Evolutionary conservation across 2,797 vertebrate species (phyloP).

Genomic region (Anolis apletophallus): DNA sequence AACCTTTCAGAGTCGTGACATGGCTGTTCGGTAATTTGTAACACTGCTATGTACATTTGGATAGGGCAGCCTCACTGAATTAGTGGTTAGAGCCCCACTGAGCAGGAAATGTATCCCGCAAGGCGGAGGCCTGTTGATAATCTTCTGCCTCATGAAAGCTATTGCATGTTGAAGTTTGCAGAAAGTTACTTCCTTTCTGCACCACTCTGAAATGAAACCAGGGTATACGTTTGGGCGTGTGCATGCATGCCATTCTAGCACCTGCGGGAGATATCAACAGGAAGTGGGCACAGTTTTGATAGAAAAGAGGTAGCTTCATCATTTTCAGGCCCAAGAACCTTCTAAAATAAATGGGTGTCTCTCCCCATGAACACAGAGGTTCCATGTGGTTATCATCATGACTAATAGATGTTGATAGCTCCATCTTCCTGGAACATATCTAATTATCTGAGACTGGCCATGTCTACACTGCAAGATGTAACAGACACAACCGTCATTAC

Average conservation of each 20-base stretch:
- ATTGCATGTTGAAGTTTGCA: not conserved
- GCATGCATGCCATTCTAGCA: not conserved
- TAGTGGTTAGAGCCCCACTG: not conserved
- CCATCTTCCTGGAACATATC: not conserved
- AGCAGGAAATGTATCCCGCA: not conserved
- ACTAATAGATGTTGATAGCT: not conserved
- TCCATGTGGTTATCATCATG: not conserved
- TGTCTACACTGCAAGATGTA: not conserved
- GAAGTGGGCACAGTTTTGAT: constrained; percentile 28
- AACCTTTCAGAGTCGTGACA: not conserved
- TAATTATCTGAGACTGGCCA: not conserved
- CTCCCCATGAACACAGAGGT: not conserved
- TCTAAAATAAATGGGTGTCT: not conserved
- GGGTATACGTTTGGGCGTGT: constrained; percentile 1
- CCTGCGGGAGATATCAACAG: constrained; percentile 18
- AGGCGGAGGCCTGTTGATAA: not conserved
- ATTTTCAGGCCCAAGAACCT: no score
- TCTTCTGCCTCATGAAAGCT: not conserved
- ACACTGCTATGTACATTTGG: not conserved
- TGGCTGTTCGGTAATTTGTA: no score
- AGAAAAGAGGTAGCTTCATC: not conserved
- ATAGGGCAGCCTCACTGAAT: not conserved
- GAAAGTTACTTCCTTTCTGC: constrained; percentile 14
- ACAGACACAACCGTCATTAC: not conserved
- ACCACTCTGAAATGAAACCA: not conserved